These are phyloP conservation scores for Torymus tubicola DNA, from an alignment of 2,888 invertebrate genomes.

Conservation along the genomic window DNA sequence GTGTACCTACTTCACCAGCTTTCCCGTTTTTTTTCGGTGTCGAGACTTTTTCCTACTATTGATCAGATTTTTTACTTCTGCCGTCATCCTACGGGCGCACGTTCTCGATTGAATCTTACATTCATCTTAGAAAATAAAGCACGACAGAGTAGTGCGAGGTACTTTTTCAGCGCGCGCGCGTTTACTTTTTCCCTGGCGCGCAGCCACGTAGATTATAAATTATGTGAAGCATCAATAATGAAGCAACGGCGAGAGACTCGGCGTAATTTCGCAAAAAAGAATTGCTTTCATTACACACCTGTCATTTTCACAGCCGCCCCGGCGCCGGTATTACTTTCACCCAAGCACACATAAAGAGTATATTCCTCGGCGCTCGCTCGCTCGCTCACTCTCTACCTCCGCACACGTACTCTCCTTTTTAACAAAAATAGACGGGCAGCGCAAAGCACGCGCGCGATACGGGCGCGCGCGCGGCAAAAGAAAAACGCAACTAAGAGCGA, in stretches of 20 bases:
- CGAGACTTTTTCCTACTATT: no score
- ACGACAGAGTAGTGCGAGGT: no score
- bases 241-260: neutral
- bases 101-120: neutral
- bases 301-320: constrained; percentile 19
- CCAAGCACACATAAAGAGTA: constrained; percentile 4
- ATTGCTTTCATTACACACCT: constrained; percentile 34
- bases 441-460: neutral
- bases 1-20: no score
- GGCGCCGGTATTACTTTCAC: constrained; percentile 21
- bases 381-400: neutral
- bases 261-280: constrained; percentile 5
- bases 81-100: neutral
- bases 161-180: no score
- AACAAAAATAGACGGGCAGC: constrained; percentile 29
- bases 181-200: no score
- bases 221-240: neutral
- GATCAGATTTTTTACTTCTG: no score
- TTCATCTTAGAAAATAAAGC: no score
- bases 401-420: neutral
- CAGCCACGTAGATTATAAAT: no score
- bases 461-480: constrained; percentile 41
- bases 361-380: neutral
- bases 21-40: no score
- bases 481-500: constrained; percentile 48